A percentile compares a stretch with the other conserved stretches of the same genome.
These are phyloP conservation scores for Paraescarpia echinospica DNA, from an alignment of 1,140 invertebrate genomes.

Conservation along the genomic window DNA sequence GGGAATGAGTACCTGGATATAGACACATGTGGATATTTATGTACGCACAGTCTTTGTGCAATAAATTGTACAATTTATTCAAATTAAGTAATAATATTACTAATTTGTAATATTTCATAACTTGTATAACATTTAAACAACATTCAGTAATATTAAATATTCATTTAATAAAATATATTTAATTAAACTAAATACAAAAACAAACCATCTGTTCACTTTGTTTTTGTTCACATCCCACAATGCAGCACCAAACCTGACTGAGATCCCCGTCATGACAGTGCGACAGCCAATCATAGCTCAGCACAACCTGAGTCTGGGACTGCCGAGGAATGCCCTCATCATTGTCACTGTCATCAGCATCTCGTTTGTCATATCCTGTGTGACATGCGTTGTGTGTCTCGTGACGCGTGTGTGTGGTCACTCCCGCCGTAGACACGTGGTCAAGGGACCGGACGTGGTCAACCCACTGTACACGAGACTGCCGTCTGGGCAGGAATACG, in stretches of 20 bases:
- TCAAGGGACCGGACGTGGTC: background rate
- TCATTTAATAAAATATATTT: too few relatives aligned
- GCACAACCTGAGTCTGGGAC: background rate
- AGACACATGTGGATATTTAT: too few relatives aligned
- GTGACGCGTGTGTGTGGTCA: background rate
- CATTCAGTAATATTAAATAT: too few relatives aligned
- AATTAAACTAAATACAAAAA: too few relatives aligned
- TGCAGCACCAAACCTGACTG: background rate
- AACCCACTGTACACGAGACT: background rate
- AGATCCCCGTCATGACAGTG: background rate
- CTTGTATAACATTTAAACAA: too few relatives aligned
- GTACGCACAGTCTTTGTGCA: too few relatives aligned
- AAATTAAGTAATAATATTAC: too few relatives aligned
- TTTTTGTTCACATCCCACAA: background rate
- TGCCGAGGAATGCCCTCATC: background rate
- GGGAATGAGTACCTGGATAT: too few relatives aligned
- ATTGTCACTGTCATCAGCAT: background rate
- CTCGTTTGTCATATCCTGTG: background rate
- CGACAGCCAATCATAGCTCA: background rate
- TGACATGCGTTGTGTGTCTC: background rate
- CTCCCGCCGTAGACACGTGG: background rate
- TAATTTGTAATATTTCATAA: too few relatives aligned
- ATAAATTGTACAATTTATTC: too few relatives aligned
- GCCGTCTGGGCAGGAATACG: slow-evolving; percentile 19
- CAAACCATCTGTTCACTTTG: too few relatives aligned